phyloP scores from a whole-genome alignment of 1,140 invertebrate species.

The Cotesia typhae region DNA sequence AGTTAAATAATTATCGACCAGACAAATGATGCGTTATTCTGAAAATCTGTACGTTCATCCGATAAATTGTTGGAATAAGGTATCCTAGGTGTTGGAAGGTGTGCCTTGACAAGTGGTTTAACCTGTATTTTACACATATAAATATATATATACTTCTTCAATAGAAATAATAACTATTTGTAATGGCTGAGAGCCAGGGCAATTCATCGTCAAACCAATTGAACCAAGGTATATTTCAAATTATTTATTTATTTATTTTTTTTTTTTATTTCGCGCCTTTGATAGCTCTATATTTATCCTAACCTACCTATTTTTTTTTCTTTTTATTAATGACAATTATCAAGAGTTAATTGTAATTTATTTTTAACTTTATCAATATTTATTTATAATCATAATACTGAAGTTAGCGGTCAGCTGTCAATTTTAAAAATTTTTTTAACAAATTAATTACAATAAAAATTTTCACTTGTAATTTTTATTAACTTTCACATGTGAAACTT shows the following conservation, averaged over 20 bases:
- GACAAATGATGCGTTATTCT: constrained; percentile 51
- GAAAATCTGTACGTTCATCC: constrained; percentile 46
- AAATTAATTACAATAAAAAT: too few species aligned
- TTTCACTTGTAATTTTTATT: too few species aligned
- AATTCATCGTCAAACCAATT: constrained; percentile 60
- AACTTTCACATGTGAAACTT: too few species aligned
- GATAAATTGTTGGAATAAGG: constrained; percentile 51
- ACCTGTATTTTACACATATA: not conserved
- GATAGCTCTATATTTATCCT: too few species aligned
- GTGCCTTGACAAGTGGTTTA: constrained; percentile 48
- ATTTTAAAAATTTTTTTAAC: too few species aligned
- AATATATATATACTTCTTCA: not conserved
- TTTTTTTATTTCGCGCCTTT: too few species aligned
- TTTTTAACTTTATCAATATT: constrained; percentile 31
- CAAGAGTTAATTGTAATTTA: constrained; percentile 10
- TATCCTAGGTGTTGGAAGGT: constrained; percentile 50
- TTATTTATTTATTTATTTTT: not conserved
- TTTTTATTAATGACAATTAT: not conserved
- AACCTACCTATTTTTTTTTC: too few species aligned
- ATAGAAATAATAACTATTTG: constrained; percentile 11
- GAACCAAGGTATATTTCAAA: constrained; percentile 52
- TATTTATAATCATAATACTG: constrained; percentile 27
- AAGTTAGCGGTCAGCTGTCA: too few species aligned
- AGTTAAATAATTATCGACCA: constrained; percentile 17
- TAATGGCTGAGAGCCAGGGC: constrained; percentile 64